A percentile compares a stretch with the other conserved stretches of the same genome.
These are phyloP conservation scores for Lasioglossum vierecki DNA, from an alignment of 2,888 invertebrate species.

Conservation along the genomic window DNA sequence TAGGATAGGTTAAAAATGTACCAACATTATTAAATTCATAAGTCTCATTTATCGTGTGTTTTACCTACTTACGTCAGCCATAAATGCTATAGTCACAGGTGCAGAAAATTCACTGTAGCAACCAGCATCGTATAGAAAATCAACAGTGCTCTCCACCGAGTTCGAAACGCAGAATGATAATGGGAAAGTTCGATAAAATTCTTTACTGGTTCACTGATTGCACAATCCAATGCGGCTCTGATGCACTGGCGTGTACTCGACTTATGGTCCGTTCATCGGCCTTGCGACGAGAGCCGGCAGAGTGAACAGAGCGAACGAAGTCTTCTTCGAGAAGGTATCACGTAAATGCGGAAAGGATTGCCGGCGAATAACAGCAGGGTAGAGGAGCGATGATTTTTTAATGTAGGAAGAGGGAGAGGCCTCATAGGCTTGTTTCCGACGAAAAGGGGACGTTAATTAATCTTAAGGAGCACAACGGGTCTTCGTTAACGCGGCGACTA, in stretches of 20 bases:
- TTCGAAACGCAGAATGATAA: neutral
- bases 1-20: no score
- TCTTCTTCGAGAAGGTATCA: slow-evolving; percentile 9
- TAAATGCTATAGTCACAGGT: no score
- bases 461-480: slow-evolving; percentile 53
- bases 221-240: neutral
- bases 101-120: neutral
- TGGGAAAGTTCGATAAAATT: neutral
- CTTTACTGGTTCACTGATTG: neutral
- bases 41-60: no score
- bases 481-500: slow-evolving; percentile 54
- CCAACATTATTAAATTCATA: no score
- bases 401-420: slow-evolving; percentile 28
- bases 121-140: neutral
- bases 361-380: slow-evolving; percentile 22
- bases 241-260: neutral
- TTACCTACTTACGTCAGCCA: no score
- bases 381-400: slow-evolving; percentile 46
- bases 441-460: slow-evolving; percentile 63
- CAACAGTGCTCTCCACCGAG: neutral
- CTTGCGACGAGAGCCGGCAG: neutral
- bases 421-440: slow-evolving; percentile 57
- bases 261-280: neutral
- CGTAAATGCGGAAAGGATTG: slow-evolving; percentile 42
- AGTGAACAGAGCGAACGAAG: neutral